Evolutionary conservation across 2,113 vertebrate genomes (phyloP), one percentile per base, ranked within the genome.

Genomic region (Orycteropus afer): DNA sequence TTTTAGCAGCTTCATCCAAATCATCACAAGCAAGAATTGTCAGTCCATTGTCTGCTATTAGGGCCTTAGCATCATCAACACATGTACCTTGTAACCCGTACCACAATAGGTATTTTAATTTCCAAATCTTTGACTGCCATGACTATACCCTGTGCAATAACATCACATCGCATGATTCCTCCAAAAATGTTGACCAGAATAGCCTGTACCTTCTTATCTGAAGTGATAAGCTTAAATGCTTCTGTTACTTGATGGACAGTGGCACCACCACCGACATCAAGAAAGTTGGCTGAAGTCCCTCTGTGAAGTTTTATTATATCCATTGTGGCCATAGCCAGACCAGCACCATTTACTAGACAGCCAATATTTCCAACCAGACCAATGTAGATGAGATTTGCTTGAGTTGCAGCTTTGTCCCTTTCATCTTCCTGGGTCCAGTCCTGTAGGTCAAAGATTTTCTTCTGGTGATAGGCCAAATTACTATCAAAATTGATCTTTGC

Each of bases 241-340:
- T 99, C 99, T 1, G 99, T 99, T 97, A 99, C 99, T 99, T 99
- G 99, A 71, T 99, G 99, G n/a, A 99, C 99, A 23, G 99, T 99
- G 96, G 99, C 99, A 97, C 99, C 99, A 71, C 99, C 99, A 40
- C 99, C 99, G 34, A 99, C 99, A 97, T 99, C 99, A 95, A 99
- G 98, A 97, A 99, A 99, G 98, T 99, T 99, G 97, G 99, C 99
- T 40, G 99, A 99, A 61, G 99, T 99, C 82, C 99, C 99, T 2
- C 99, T 99, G 13, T 99, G 99, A 59, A 99, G 99, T 96, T 99
- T 99, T 97, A 99, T 99, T 97, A 99, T 99, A 98, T 99, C 99
- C 99, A 99, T 99, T 92, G 99, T 99, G 85, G 99, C 99, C 99
- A 99, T 99, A 65, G 99, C 99, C 93, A 99, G 97, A 90, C 99